Conservation (phyloP, 1,140 invertebrate genomes). For the Coptotermes formosanus region DNA sequence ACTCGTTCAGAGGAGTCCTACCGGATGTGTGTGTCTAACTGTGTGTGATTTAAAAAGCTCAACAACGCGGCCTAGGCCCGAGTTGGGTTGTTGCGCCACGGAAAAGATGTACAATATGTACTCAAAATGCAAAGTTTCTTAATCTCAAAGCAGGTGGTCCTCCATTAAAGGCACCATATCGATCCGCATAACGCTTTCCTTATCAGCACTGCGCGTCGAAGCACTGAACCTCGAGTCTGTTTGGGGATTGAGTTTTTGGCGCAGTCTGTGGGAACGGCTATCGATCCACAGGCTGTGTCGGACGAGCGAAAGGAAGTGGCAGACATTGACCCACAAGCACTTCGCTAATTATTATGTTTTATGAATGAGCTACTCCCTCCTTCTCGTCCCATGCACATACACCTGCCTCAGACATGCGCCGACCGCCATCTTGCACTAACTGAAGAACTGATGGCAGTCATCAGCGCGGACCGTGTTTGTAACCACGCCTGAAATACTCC, state of each 20-base stretch:
- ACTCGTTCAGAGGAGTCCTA: too few species aligned
- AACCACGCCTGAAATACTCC: not conserved
- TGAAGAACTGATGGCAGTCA: not conserved
- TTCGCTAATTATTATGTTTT: slow-evolving; percentile 19
- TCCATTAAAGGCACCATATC: too few species aligned
- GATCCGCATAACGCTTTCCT: too few species aligned
- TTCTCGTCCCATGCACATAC: not conserved
- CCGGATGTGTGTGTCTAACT: too few species aligned
- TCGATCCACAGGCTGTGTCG: not conserved
- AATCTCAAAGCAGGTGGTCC: too few species aligned
- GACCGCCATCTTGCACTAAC: not conserved
- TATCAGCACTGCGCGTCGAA: too few species aligned
- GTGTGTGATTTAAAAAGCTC: too few species aligned
- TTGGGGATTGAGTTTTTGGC: not conserved
- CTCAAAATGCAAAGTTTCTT: too few species aligned
- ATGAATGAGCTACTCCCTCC: not conserved
- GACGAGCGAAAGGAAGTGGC: not conserved
- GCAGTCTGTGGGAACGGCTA: not conserved
- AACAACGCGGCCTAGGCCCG: too few species aligned
- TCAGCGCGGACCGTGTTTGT: not conserved
- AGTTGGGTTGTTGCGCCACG: too few species aligned
- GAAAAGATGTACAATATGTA: too few species aligned
- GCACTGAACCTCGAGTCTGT: not conserved
- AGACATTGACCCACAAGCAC: slow-evolving; percentile 13
- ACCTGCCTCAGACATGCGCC: slow-evolving; percentile 11